phyloP scores from a whole-genome alignment of 2,797 vertebrate genomes.

The Adelosebastes latens region DNA sequence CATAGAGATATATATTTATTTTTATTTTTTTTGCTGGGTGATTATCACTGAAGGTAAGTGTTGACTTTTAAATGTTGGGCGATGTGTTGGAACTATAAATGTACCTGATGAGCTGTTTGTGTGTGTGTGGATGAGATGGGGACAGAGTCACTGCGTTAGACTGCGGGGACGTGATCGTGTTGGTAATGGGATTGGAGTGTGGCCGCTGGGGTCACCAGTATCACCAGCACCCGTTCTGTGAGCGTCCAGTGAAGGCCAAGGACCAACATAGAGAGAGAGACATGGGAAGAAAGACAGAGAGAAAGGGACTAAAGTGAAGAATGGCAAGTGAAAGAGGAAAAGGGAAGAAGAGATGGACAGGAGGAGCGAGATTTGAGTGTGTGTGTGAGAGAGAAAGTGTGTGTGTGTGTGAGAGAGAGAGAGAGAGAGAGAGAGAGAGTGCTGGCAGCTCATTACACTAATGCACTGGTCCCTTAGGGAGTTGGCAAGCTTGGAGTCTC shows the following conservation, averaged over 20 bases:
- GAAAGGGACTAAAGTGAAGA: not conserved
- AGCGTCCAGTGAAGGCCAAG: conserved; percentile 17
- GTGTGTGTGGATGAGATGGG: not conserved
- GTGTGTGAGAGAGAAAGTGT: not conserved
- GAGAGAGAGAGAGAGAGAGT: conserved; percentile 31
- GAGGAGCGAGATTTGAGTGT: conserved; percentile 19
- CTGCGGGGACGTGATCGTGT: conserved; percentile 34
- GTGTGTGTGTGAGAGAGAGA: conserved; percentile 1
- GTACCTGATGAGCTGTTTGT: not conserved
- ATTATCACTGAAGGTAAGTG: conserved; percentile 78
- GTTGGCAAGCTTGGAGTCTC: conserved; percentile 65
- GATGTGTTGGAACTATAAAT: conserved; percentile 3
- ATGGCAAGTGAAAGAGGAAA: not conserved
- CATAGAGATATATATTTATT: conserved; percentile 59
- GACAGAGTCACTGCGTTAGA: conserved; percentile 6
- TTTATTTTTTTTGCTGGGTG: conserved; percentile 59
- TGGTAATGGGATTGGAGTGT: conserved; percentile 44
- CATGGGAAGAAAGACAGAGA: not conserved
- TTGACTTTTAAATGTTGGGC: conserved; percentile 27
- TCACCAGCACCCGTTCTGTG: not conserved
- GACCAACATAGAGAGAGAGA: not conserved
- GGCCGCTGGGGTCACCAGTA: conserved; percentile 43
- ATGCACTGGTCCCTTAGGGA: conserved; percentile 77
- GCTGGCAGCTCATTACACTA: conserved; percentile 81
- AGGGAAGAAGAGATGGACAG: conserved; percentile 23